Base-by-base conservation (phyloP, 2,797 vertebrate species). In the Rhinoraja longicauda region DNA sequence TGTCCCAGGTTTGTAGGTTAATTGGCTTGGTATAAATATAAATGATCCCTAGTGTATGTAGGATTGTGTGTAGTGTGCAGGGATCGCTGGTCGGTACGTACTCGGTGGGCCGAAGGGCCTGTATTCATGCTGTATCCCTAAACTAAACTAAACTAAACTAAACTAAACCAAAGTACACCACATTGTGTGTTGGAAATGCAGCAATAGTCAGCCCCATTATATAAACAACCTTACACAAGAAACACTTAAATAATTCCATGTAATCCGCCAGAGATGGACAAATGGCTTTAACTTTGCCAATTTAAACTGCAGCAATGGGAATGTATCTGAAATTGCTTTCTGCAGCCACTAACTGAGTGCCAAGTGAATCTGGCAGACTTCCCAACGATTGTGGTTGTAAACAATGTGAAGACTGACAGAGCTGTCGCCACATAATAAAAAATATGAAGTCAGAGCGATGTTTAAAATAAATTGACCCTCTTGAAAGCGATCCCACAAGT, bases 181-280 rank as follows among this genome's bases (percentile, higher is more conserved):
- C 17, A 36, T 21, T 0, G 15, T 88, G 15, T 9, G 15, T 62
- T 62, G 19, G 62, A 19, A n/a, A 36, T 36, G 15, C 45, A 82
- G 17, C 6, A 36, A 67, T 24, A 32, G 1, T 64, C 5, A 19
- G 17, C 67, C 15, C n/a, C 59, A 67, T 88, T 62, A 19, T 62
- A 19, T 29, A 21, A 2, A 2, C 4, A 4, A 73, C n/a, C 26
- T 21, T 32, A 59, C n/a, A 64, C 17, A 88, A n/a, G 15, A 67
- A 88, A 8, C 15, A 64, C 62, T 88, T 88, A 36, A 32, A n/a
- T 88, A 88, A 88, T 88, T 88, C 59, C 84, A 88, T 67, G n/a
- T 7, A 88, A 64, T 64, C 36, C n/a, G 67, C 17, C 17, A 36
- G 59, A 67, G n/a, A 36, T 64, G 88, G 84, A 88, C n/a, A 67